These are phyloP conservation scores for Betta splendens DNA, from an alignment of 2,797 vertebrate genomes.

Conservation along the genomic window DNA sequence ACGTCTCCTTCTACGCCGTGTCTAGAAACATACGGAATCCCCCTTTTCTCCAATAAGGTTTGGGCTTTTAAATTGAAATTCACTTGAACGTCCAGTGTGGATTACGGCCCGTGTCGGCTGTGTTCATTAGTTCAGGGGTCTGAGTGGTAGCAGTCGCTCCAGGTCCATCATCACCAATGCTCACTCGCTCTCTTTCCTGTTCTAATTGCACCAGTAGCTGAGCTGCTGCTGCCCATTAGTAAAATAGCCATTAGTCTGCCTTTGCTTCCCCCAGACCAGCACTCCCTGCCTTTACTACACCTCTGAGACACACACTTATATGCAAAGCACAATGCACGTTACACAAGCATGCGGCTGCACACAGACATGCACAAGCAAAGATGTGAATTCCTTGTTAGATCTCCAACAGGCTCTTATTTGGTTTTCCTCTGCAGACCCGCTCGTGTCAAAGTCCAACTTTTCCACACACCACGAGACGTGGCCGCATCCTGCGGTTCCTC, in stretches of 20 bases:
- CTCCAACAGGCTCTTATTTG: not conserved
- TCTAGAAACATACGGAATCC: not conserved
- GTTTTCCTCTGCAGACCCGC: constrained; percentile 1
- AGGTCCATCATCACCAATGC: constrained; percentile 60
- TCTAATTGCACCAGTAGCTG: constrained; percentile 73
- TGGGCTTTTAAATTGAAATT: constrained; percentile 6
- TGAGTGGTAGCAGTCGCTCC: constrained; percentile 57
- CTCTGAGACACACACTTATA: constrained; percentile 70
- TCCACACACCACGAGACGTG: not conserved
- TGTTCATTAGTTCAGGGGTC: constrained; percentile 51
- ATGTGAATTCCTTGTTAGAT: not conserved
- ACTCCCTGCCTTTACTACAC: constrained; percentile 78
- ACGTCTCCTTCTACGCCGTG: too few species aligned
- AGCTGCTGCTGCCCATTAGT: constrained; percentile 75
- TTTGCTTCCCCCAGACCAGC: constrained; percentile 57
- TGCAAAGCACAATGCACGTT: constrained; percentile 1
- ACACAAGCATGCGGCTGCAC: not conserved
- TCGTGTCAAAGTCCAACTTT: not conserved
- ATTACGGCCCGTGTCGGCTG: constrained; percentile 21
- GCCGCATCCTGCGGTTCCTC: not conserved
- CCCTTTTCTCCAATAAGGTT: constrained; percentile 19
- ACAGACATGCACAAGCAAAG: not conserved
- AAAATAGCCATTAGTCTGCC: constrained; percentile 77
- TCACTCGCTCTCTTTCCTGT: constrained; percentile 73
- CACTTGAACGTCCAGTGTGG: constrained; percentile 12